A percentile compares a stretch with the other conserved stretches of the same genome.
Conservation (phyloP, 2,888 invertebrate genomes). For the Noctua comes region DNA sequence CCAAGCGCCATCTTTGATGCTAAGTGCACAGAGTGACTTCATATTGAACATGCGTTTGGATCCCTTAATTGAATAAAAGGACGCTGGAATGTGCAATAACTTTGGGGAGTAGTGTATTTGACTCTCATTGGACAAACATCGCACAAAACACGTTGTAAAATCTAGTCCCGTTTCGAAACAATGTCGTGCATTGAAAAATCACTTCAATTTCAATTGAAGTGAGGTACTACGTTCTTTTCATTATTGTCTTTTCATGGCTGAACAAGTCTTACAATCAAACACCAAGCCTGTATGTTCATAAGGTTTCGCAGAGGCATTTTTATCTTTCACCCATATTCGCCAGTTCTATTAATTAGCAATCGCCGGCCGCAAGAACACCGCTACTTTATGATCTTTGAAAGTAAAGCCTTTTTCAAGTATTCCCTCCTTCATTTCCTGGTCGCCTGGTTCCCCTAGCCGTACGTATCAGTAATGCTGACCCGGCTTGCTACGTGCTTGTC, state of each 20-base stretch:
- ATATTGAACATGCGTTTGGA: background rate
- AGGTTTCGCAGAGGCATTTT: background rate
- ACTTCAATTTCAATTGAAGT: background rate
- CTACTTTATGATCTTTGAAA: background rate
- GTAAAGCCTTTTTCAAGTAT: background rate
- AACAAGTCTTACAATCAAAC: background rate
- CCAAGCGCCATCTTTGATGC: background rate
- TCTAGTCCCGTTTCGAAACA: background rate
- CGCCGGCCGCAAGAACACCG: background rate
- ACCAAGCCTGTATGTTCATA: background rate
- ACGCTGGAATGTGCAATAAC: background rate
- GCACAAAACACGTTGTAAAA: background rate
- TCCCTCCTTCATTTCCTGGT: background rate
- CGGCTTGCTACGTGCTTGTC: constrained; percentile 45
- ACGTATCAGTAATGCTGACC: constrained; percentile 55
- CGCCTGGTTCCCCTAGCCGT: constrained; percentile 18
- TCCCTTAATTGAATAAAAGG: background rate
- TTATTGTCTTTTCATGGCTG: background rate
- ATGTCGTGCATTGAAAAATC: background rate
- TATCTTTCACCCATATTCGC: background rate
- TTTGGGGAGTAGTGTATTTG: background rate
- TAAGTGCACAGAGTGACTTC: background rate
- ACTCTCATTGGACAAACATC: background rate
- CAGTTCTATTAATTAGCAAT: background rate
- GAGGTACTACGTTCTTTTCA: no score